Evolutionary conservation across 1,140 invertebrate species (phyloP).

Genomic region (Tetramorium parvispinum): DNA sequence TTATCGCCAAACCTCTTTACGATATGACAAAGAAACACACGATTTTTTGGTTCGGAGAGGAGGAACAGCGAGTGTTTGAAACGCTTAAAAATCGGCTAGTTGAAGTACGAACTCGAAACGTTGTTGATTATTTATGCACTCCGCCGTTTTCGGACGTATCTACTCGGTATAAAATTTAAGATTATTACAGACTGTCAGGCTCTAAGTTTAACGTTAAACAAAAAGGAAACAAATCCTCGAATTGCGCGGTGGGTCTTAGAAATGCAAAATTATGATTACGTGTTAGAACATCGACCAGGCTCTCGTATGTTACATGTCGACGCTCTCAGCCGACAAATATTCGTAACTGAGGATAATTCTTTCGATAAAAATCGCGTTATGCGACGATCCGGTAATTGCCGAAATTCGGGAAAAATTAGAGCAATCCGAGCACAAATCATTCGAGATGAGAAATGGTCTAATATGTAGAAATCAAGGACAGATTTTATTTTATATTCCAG

Average conservation of each 20-base stretch:
- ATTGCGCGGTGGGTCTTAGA: conserved; percentile 12
- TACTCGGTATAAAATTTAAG: conserved; percentile 19
- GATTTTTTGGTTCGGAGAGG: background rate
- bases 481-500: conserved; percentile 51
- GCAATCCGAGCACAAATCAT: background rate
- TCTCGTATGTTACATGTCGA: conserved; percentile 7
- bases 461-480: conserved; percentile 37
- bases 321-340: background rate
- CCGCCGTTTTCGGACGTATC: conserved; percentile 2
- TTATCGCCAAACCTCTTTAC: conserved; percentile 17
- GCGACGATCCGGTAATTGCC: background rate
- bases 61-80: background rate
- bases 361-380: conserved; percentile 23
- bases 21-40: background rate
- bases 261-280: conserved; percentile 16
- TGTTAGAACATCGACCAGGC: background rate
- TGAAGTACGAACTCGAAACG: background rate
- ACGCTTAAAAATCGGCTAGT: background rate
- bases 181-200: conserved; percentile 15
- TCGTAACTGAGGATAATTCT: conserved; percentile 3
- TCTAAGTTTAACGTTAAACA: conserved; percentile 10
- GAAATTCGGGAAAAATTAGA: background rate
- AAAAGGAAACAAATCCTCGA: background rate
- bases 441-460: conserved; percentile 42
- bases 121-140: conserved; percentile 34